Conservation (phyloP, 2,797 vertebrate genomes). For the Borostomias antarcticus region DNA sequence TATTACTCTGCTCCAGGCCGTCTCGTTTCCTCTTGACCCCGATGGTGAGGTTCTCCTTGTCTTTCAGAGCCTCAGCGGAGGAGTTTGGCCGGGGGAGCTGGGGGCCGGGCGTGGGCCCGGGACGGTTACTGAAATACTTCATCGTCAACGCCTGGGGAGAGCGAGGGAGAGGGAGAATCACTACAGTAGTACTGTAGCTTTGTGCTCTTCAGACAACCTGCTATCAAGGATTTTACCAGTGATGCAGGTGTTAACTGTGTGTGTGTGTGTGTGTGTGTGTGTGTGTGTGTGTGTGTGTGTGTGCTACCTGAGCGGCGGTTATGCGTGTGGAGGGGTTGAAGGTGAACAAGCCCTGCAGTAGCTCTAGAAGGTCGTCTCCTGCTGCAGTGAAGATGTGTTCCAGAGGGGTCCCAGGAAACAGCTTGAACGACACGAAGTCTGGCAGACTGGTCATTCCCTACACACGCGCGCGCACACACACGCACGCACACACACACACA, state of each 20-base stretch:
- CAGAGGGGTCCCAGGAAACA: slow-evolving; percentile 90
- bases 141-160: slow-evolving; percentile 86
- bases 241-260: not conserved
- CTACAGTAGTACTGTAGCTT: not conserved
- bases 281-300: not conserved
- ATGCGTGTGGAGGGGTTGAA: slow-evolving; percentile 86
- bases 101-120: slow-evolving; percentile 88
- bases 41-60: slow-evolving; percentile 80
- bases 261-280: slow-evolving; percentile 26
- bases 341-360: slow-evolving; percentile 90
- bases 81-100: slow-evolving; percentile 91
- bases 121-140: slow-evolving; percentile 92
- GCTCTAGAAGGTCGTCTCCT: slow-evolving; percentile 89
- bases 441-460: slow-evolving; percentile 92
- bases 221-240: no score
- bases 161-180: not conserved
- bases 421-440: slow-evolving; percentile 95
- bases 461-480: slow-evolving; percentile 3
- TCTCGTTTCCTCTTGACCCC: slow-evolving; percentile 90
- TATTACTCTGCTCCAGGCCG: slow-evolving; percentile 86
- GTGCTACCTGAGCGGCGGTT: slow-evolving; percentile 81
- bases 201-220: no score
- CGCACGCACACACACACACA: slow-evolving; percentile 4
- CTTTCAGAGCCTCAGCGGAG: slow-evolving; percentile 86
- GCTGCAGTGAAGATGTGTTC: slow-evolving; percentile 97